Base-by-base conservation (phyloP, 1,140 invertebrate species). In the Metopolophium dirhodum region DNA sequence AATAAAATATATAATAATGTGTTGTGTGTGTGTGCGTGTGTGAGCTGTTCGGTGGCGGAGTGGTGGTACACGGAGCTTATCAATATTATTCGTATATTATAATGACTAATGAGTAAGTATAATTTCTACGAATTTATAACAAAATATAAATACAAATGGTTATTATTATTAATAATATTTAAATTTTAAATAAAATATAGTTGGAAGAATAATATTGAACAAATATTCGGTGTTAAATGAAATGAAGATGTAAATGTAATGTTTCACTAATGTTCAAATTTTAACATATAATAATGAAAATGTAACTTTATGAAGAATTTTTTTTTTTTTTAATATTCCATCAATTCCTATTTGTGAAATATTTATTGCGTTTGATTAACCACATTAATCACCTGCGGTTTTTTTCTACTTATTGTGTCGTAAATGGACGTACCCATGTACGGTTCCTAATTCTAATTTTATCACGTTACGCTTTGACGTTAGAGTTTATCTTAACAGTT, bases 401-500 rank as follows among this genome's bases (percentile, higher is more conserved):
- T 68, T 68, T 57, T 61, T 61, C 30, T n/a, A 7, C 6, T n/a
- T 68, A n/a, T 2, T 4, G 61, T 68, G 4, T 4, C 4, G 61
- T 68, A 68, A n/a, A 68, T 68, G 61, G n/a, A n/a, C n/a, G n/a
- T 47, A 41, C 41, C 41, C 0, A n/a, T 77, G 26, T 11, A 18
- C 14, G 6, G 6, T n/a, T 20, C 14, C 14, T 77, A 18, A 77
- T 77, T 0, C 1, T 1, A 37, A 1, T 37, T 37, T 37, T 37
- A 37, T 37, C 0, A 1, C 1, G 1, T 1, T 1, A 37, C 1
- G 0, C 0, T 37, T 37, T 37, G 0, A 37, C 0, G 37, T 37
- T n/a, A 77, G 11, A 4, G 61, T 77, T 18, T 77, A 77, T 18
- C n/a, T 77, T 68, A 68, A n/a, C 61, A 68, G 14, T 51, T 54